Conservation (phyloP, 2,113 vertebrate genomes). For the Gobio gobio region DNA sequence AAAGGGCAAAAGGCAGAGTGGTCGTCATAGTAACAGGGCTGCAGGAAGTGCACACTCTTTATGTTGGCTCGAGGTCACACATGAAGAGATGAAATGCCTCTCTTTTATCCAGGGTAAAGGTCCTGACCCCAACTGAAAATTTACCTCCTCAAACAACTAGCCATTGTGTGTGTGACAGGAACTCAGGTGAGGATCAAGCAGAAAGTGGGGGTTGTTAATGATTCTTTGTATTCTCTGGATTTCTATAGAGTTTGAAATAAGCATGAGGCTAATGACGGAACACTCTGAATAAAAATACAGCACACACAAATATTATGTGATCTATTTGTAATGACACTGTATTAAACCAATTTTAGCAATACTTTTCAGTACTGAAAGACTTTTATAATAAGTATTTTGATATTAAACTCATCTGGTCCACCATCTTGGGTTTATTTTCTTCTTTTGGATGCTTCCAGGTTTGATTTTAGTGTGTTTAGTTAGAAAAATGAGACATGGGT, state of each 20-base stretch:
- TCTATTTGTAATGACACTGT: background rate
- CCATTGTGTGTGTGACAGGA: constrained; percentile 10
- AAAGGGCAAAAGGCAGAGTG: constrained; percentile 29
- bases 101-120: constrained; percentile 30
- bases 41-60: constrained; percentile 24
- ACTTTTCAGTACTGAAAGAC: background rate
- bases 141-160: background rate
- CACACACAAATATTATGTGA: background rate
- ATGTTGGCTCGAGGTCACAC: constrained; percentile 21
- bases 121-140: constrained; percentile 19
- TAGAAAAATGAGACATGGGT: background rate
- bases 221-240: constrained; percentile 47
- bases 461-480: background rate
- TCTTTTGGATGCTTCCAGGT: background rate
- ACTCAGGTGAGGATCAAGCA: constrained; percentile 16
- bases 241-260: background rate
- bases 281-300: background rate
- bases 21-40: constrained; percentile 31
- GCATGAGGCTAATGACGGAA: background rate
- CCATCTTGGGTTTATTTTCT: background rate
- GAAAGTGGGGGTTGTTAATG: constrained; percentile 44
- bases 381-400: background rate
- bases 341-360: background rate
- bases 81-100: background rate
- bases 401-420: background rate